Percentiles rank a stretch among this genome's conserved stretches.
phyloP scores from a whole-genome alignment of 2,888 invertebrate species.

The Dryococelus australis region DNA sequence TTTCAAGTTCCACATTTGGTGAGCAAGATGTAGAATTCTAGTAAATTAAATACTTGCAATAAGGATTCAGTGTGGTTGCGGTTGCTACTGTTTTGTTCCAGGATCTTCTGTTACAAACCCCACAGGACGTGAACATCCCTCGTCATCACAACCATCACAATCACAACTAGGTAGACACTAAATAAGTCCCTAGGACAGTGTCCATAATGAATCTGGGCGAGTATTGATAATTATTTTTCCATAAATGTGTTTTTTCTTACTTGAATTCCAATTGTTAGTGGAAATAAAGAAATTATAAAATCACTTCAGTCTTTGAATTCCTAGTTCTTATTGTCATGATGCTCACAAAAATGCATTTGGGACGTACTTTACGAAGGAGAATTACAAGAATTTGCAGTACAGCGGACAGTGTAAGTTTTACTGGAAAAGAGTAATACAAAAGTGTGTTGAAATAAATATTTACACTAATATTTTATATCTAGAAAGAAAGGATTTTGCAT shows the following conservation, averaged over 20 bases:
- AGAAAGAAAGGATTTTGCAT: too few relatives aligned
- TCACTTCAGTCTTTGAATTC: too few relatives aligned
- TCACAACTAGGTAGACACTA: neutral
- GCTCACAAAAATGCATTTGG: too few relatives aligned
- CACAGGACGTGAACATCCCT: neutral
- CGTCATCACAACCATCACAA: neutral
- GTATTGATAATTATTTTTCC: neutral
- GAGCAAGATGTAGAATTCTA: neutral
- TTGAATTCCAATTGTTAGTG: neutral
- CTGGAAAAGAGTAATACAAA: too few relatives aligned
- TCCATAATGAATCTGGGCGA: neutral
- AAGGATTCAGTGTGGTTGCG: neutral
- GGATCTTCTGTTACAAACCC: neutral
- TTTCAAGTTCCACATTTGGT: slow-evolving; percentile 3
- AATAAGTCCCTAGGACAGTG: neutral
- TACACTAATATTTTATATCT: too few relatives aligned
- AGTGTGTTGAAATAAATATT: too few relatives aligned
- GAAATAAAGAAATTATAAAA: neutral
- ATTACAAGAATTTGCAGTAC: too few relatives aligned
- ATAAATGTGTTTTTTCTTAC: neutral
- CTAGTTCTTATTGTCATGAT: too few relatives aligned
- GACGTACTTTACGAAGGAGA: too few relatives aligned
- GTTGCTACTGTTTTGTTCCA: neutral
- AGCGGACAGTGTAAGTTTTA: too few relatives aligned
- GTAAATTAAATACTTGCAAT: neutral